Evolutionary conservation across 2,113 vertebrate genomes (phyloP), one percentile per base, ranked within the genome.

Genomic region (Passer montanus): DNA sequence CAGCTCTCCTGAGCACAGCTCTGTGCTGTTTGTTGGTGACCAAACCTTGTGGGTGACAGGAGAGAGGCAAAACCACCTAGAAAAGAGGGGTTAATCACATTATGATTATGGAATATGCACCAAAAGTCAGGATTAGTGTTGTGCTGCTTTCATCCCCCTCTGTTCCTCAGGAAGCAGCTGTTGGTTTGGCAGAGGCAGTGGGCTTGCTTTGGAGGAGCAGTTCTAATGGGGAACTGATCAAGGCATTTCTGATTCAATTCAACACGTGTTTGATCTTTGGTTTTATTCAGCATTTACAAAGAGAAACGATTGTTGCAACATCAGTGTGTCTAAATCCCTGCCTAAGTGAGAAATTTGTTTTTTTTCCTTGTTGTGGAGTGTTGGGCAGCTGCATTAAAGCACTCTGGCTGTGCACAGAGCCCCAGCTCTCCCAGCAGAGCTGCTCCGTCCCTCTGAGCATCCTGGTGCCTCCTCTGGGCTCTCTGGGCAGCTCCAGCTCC

Each of bases 241-340:
- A 77, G 70, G 31, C 9, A 5, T 70, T 88, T 70, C 74, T 94
- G 78, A 88, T 93, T 58, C 80, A 95, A 88, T 93, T 58, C 80
- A 95, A 85, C 26, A 19, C 7, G 20, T 10, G 23, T 84, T 91
- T 91, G 78, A 86, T 93, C 82, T 84, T 47, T 70, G 84, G 21
- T 52, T 94, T 88, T 91, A 43, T 80, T 50, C 72, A 56, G 70
- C 20, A 2, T 85, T 88, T 84, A 23, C 59, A 60, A 88, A 84
- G 50, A 86, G 44, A 80, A 70, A 33, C 14, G 23, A 59, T 86
- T 67, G 63, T 67, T 94, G 35, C 66, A 74, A 1, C 33, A 23
- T 44, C 39, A 17, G 49, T 6, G 43, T 68, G 58, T 35, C 53
- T 74, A 14, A 88, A 77, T 39, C 74, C 46, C 50, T 43, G 50